Evolutionary conservation across 2,888 invertebrate genomes (phyloP), one percentile per base, ranked within the genome.

Genomic region (Pammene aurita): DNA sequence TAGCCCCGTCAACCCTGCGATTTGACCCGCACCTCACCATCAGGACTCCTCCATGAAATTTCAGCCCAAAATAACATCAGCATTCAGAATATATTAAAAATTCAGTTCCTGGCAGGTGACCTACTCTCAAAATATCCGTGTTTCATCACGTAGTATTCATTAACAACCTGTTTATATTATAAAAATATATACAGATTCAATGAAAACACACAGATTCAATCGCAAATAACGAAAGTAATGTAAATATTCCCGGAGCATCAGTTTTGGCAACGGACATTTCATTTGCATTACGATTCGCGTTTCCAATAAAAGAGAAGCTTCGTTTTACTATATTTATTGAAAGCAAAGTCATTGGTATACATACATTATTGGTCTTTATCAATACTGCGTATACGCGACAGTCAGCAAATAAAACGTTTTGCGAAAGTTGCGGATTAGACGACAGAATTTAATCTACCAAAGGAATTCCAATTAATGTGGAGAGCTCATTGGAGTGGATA

Each of bases 1-100:
- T 87, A 85, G 80, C 81, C 71, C 71, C 76, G 77, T 74, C 78
- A 79, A 76, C 76, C 63, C 76, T 79, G 72, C 77, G 76, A 74
- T 75, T 74, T 72, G 74, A 70, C 74, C 78, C 76, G 72, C 62
- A 56, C 77, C 77, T 81, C 82, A 79, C 80, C 80, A 81, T 76
- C 75, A 75, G 76, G 64, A 67, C 16, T 76, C 73, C 78, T 75
- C 70, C 74, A 78, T 78, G 73, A 79, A 76, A 72, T 70, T 73
- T 74, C 72, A 73, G 66, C 74, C 74, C 72, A 74, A 78, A 81
- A 77, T 80, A 77, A 73, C 74, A 16, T 56, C 13, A 50, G 67
- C 50, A 35, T 57, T 55, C 64, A 63, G 60, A 64, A 64, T 70
- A 58, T 66, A 67, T 62, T 55, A 62, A 54, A 54, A 34, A 54